phyloP scores from a whole-genome alignment of 2,797 vertebrate species.

The Neopelma chrysocephalum region DNA sequence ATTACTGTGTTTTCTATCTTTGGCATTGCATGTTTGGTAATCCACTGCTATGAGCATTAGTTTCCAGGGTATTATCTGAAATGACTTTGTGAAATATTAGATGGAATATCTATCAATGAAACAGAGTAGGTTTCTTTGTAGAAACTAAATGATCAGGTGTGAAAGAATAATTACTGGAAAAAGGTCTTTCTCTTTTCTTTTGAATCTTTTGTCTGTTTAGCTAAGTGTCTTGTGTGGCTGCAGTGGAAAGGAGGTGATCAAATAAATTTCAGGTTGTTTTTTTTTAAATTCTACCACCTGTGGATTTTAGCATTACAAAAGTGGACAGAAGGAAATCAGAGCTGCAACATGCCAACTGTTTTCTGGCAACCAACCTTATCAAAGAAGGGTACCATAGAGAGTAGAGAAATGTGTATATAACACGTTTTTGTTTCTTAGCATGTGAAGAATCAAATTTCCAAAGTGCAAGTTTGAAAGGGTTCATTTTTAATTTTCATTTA shows the following conservation, averaged over 20 bases:
- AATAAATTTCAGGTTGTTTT: background rate
- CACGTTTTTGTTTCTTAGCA: background rate
- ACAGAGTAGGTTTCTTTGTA: background rate
- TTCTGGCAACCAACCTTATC: background rate
- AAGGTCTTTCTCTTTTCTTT: background rate
- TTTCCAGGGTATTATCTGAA: slow-evolving; percentile 24
- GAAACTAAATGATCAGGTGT: background rate
- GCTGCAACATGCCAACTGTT: background rate
- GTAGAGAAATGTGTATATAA: background rate
- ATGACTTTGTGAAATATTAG: background rate
- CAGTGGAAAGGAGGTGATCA: background rate
- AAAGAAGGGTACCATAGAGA: background rate
- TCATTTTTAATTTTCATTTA: background rate
- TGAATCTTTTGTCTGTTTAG: background rate
- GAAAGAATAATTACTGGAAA: background rate
- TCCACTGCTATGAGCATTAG: slow-evolving; percentile 76
- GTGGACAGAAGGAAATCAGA: background rate
- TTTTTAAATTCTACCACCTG: background rate
- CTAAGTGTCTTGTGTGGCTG: background rate
- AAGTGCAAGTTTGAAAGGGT: background rate
- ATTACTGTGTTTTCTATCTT: slow-evolving; percentile 78
- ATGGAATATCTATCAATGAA: background rate
- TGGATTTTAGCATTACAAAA: background rate
- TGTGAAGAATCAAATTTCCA: background rate
- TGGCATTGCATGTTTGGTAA: slow-evolving; percentile 78